Percentiles rank a stretch among this genome's conserved stretches.
Evolutionary conservation across 2,797 vertebrate genomes (phyloP).

Genomic region (Allobates femoralis): DNA sequence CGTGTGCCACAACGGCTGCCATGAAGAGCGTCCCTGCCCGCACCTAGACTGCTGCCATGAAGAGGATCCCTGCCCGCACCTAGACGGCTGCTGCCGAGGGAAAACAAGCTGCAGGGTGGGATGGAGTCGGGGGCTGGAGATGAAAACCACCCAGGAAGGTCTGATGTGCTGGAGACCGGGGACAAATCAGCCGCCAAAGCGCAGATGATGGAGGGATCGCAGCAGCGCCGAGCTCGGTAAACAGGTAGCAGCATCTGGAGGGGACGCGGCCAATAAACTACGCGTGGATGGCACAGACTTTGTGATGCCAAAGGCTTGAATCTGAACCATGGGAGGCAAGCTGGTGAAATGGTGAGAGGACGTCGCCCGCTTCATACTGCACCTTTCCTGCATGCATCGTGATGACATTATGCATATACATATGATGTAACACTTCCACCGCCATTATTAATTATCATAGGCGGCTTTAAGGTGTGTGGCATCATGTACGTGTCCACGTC

Average conservation of each 20-base stretch:
- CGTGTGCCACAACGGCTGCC: conserved; percentile 3
- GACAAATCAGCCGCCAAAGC: not conserved
- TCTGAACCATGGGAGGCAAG: conserved; percentile 85
- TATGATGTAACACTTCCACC: not conserved
- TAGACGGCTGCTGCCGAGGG: conserved; percentile 22
- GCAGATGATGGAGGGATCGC: conserved; percentile 61
- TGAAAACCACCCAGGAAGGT: conserved; percentile 26
- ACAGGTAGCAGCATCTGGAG: conserved; percentile 51
- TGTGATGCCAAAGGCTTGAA: conserved; percentile 71
- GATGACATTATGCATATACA: not conserved
- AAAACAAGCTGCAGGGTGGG: conserved; percentile 44
- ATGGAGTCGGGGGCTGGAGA: conserved; percentile 37
- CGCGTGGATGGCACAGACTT: conserved; percentile 60
- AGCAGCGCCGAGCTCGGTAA: conserved; percentile 66
- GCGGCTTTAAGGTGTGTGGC: too few relatives aligned
- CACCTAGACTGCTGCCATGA: conserved; percentile 16
- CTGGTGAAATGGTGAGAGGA: conserved; percentile 87
- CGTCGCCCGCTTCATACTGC: not conserved
- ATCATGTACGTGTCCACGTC: not conserved
- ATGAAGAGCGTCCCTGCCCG: conserved; percentile 25
- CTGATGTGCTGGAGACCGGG: conserved; percentile 7
- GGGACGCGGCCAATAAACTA: conserved; percentile 39
- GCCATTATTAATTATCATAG: not conserved
- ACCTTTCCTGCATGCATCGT: too few relatives aligned
- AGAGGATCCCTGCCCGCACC: conserved; percentile 24